Evolutionary conservation across 2,888 invertebrate genomes (phyloP), one percentile per base, ranked within the genome.

Genomic region (Apamea crenata): DNA sequence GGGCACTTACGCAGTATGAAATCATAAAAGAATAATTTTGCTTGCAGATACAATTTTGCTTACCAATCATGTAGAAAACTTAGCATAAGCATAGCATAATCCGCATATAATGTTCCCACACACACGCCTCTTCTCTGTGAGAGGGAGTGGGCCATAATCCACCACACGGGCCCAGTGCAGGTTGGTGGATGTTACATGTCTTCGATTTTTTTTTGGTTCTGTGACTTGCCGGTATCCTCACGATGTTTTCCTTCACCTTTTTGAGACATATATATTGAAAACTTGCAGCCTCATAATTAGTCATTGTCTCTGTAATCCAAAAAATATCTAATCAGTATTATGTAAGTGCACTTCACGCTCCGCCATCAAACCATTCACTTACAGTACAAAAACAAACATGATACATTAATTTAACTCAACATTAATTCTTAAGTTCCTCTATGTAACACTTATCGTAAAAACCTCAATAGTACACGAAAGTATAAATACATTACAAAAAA

Each of bases 401-500:
- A 40, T 56, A 25, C 6, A 8, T 3, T 36, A 8, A 56, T 47
- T 65, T 63, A 5, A n/a, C 25, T 14, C 2, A 18, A 66, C 7
- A 29, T 66, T 21, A 50, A 66, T 72, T 29, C 21, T 14, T 32
- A 12, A 36, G 66, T 65, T 25, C 53, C 3, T 25, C 16, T 61
- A 72, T 50, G 65, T 25, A 32, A 50, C 1, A 67, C 56, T 61
- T 25, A 68, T 21, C 18, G 5, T 25, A 29, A 21, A 44, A 80
- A 7, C 53, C 63, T 18, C 29, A 63, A 36, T 3, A 63, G 4
- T 8, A 21, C 25, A 63, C 18, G 2, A 75, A 80, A 29, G 16
- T 73, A 75, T 61, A 66, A 73, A 75, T 32, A 66, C 16, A 69
- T 61, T 76, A 25, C 16, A 36, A 14, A 14, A 14, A 82, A 36